Evolutionary conservation across 2,888 invertebrate genomes (phyloP).

Genomic region (Pseudococcus longispinus): DNA sequence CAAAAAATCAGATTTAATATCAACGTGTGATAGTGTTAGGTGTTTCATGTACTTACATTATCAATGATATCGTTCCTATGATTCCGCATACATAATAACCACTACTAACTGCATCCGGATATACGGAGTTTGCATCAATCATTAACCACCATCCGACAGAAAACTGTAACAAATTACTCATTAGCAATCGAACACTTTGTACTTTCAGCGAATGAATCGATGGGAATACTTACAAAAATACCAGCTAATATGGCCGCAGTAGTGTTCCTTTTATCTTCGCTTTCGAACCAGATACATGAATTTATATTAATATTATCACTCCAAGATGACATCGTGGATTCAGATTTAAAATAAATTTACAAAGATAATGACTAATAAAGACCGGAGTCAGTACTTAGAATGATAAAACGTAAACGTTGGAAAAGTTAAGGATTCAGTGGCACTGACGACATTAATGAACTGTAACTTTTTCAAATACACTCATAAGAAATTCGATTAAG

Average conservation of each 20-base stretch:
- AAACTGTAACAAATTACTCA: conserved; percentile 71
- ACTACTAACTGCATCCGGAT: conserved; percentile 74
- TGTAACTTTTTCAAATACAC: background rate
- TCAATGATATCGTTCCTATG: conserved; percentile 89
- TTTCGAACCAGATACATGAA: conserved; percentile 80
- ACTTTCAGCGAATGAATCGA: background rate
- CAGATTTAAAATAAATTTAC: background rate
- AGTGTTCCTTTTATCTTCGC: conserved; percentile 81
- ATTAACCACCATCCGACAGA: conserved; percentile 98
- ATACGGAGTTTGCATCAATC: conserved; percentile 89
- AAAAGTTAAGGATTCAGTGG: background rate
- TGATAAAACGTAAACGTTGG: background rate
- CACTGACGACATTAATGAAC: background rate
- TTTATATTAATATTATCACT: conserved; percentile 52
- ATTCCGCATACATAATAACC: conserved; percentile 94
- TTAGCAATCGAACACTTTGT: background rate
- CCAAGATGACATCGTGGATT: conserved; percentile 46
- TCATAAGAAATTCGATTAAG: too few species aligned
- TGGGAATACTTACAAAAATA: conserved; percentile 73
- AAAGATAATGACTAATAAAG: background rate
- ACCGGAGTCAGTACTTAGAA: background rate
- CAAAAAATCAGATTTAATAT: background rate
- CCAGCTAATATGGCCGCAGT: conserved; percentile 86
- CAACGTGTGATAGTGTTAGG: background rate
- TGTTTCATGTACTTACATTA: conserved; percentile 79